These are phyloP conservation scores for Thalassophryne amazonica DNA, from an alignment of 2,797 vertebrate species.

Conservation along the genomic window DNA sequence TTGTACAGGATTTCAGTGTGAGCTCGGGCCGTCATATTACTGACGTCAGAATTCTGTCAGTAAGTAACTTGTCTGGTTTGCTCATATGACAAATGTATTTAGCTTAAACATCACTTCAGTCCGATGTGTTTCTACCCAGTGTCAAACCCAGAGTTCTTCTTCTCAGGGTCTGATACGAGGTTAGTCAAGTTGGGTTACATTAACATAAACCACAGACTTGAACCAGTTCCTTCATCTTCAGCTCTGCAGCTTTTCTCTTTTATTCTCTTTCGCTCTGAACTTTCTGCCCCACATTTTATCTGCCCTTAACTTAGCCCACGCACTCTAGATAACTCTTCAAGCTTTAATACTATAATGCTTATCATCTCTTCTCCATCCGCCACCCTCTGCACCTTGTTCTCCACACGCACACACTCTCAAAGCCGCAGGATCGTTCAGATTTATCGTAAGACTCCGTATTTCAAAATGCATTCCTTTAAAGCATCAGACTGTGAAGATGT, in stretches of 20 bases:
- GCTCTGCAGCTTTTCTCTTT: not conserved
- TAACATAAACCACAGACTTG: not conserved
- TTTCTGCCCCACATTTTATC: slow-evolving; percentile 4
- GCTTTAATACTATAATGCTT: slow-evolving; percentile 20
- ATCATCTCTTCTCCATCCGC: not conserved
- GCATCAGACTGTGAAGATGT: slow-evolving; percentile 43
- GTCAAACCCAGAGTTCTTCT: not conserved
- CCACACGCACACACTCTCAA: not conserved
- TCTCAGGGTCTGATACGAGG: not conserved
- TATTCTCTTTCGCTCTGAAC: not conserved
- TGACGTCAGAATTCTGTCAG: slow-evolving; percentile 6
- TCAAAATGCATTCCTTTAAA: slow-evolving; percentile 29
- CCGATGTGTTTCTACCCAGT: not conserved
- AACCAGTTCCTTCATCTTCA: slow-evolving; percentile 10
- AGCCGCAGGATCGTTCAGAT: slow-evolving; percentile 6
- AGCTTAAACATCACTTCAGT: no score
- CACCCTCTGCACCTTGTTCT: slow-evolving; percentile 1
- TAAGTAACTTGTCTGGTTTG: slow-evolving; percentile 2
- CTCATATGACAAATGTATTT: slow-evolving; percentile 3
- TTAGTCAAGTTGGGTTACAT: not conserved
- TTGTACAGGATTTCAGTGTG: slow-evolving; percentile 5
- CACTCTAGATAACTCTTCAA: not conserved
- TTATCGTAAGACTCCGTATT: slow-evolving; percentile 8
- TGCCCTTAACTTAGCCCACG: not conserved
- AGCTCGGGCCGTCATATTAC: not conserved